phyloP scores from a whole-genome alignment of 2,113 vertebrate species.

The Apodemus sylvaticus region DNA sequence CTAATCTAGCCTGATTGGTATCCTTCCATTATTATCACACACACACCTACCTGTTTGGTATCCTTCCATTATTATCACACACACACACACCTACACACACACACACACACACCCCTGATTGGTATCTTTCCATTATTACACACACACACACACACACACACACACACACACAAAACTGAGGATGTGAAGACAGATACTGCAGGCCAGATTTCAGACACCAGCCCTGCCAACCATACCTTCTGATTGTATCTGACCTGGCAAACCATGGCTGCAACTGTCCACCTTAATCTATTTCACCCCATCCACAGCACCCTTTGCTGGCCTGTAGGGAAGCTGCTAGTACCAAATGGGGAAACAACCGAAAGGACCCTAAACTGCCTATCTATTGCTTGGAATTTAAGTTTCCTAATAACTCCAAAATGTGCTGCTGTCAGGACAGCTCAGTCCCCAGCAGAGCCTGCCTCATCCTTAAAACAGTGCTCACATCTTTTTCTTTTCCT shows the following conservation, averaged over 20 bases:
- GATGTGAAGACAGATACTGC: no score
- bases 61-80: no score
- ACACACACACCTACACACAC: no score
- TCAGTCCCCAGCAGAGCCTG: background rate
- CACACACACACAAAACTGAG: background rate
- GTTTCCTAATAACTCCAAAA: background rate
- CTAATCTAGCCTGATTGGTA: background rate
- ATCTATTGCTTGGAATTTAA: background rate
- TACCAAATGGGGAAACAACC: background rate
- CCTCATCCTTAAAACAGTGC: background rate
- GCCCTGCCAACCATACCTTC: no score
- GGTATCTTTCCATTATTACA: background rate
- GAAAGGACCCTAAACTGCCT: background rate
- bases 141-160: background rate
- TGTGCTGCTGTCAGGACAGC: background rate
- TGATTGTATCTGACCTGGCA: background rate
- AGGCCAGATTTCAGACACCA: background rate
- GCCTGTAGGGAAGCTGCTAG: background rate
- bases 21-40: no score
- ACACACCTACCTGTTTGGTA: no score
- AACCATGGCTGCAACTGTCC: background rate
- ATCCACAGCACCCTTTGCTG: background rate
- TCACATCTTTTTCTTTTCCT: background rate
- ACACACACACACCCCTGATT: no score
- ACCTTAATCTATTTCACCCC: no score